Base-by-base conservation (phyloP, 2,888 invertebrate genomes). In the Coleophora flavipennella region DNA sequence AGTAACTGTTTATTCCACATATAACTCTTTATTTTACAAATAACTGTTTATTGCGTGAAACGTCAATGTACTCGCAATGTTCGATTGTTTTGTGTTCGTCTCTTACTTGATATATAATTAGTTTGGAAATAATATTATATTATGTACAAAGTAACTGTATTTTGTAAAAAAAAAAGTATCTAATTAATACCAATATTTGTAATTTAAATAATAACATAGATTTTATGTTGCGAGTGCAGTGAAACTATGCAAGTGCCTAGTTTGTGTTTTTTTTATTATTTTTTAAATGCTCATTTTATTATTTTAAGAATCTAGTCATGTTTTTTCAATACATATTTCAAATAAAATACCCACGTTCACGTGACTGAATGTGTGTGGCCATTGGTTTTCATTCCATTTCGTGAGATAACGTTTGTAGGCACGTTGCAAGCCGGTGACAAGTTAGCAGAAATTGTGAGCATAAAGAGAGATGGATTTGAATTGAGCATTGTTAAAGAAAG, bases 281-380 rank as follows among this genome's bases (percentile, higher is more conserved):
- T 75, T 80, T 67, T 79, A 77, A 83, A 83, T 83, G 83, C 83
- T 83, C 83, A 83, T 78, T 75, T 74, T 75, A 66, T 72, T 79
- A 76, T 62, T 78, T 73, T 79, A 81, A 80, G 78, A 80, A 77
- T 83, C 83, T 83, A 83, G 83, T 83, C 83, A 83, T 72, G 75
- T 69, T 71, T 70, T 73, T 77, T 77, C 39, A 39, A 34, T 20
- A 20, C 20, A 20, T 20, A 20, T 20, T 3, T 20, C 20, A 20
- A 20, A 20, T 20, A 20, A 20, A 20, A 6, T 20, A 6, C 20
- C 20, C 20, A 3, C 6, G 20, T 20, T 20, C 20, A 20, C 20
- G 6, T 20, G 20, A 20, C 20, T 20, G 20, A 20, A 20, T 4
- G 20, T 20, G 3, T 6, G 3, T n/a, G 13, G 8, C 8, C 27